Evolutionary conservation across 2,113 vertebrate species (phyloP).

Genomic region (Dicentrarchus labrax): DNA sequence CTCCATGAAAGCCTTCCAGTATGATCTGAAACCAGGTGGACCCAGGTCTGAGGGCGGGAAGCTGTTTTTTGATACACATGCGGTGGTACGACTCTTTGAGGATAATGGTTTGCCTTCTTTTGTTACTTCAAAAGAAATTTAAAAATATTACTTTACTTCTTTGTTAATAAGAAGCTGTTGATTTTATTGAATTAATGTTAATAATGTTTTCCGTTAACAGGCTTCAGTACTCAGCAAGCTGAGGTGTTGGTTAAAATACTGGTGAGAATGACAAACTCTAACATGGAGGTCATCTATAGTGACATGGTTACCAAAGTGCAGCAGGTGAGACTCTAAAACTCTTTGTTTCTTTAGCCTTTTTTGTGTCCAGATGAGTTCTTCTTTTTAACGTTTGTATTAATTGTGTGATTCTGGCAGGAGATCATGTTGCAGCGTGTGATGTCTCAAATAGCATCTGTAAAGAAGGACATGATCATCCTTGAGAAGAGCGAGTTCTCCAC

Average conservation of each 20-base stretch:
- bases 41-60: conserved; percentile 81
- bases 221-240: conserved; percentile 90
- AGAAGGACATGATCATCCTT: conserved; percentile 99
- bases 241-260: conserved; percentile 90
- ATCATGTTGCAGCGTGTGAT: conserved; percentile 95
- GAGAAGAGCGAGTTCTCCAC: conserved; percentile 98
- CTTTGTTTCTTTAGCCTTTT: neutral
- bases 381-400: neutral
- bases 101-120: conserved; percentile 86
- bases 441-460: conserved; percentile 92
- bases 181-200: neutral
- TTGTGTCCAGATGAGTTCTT: neutral
- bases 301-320: conserved; percentile 97
- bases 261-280: conserved; percentile 89
- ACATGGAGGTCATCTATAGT: conserved; percentile 90
- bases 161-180: neutral
- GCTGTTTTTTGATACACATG: conserved; percentile 94
- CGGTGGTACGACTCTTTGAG: conserved; percentile 92
- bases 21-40: conserved; percentile 76
- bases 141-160: neutral
- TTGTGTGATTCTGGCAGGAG: conserved; percentile 84
- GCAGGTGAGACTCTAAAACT: conserved; percentile 85
- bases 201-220: conserved; percentile 70
- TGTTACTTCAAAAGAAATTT: neutral
- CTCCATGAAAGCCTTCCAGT: conserved; percentile 76